A percentile compares a stretch with the other conserved stretches of the same genome.
These are phyloP conservation scores for Cacoxenus indagator DNA, from an alignment of 2,888 invertebrate species.

Conservation along the genomic window DNA sequence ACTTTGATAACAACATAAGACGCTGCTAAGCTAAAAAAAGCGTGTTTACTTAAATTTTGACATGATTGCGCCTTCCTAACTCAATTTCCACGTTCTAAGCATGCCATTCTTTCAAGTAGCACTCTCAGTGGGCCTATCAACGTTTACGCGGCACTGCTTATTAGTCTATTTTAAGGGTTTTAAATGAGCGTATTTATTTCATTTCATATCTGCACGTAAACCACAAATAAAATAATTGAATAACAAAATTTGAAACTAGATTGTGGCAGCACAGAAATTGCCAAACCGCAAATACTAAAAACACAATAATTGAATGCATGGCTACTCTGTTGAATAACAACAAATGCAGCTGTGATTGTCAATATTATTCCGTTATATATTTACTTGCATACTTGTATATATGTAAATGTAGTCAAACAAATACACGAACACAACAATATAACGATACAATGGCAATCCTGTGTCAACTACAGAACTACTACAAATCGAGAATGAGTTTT, in stretches of 20 bases:
- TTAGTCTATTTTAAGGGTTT: neutral
- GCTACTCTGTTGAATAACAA: neutral
- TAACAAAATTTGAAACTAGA: neutral
- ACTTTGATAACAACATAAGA: constrained; percentile 52
- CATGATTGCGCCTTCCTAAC: constrained; percentile 13
- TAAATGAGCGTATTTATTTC: neutral
- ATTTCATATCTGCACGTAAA: neutral
- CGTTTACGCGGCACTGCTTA: neutral
- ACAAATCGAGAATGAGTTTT: neutral
- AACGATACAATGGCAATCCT: neutral
- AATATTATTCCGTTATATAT: neutral
- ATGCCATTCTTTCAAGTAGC: no score
- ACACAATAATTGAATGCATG: neutral
- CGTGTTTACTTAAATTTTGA: constrained; percentile 54
- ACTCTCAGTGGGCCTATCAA: no score
- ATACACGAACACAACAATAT: neutral
- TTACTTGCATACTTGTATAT: neutral
- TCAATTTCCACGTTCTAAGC: neutral
- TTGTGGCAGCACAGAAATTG: neutral
- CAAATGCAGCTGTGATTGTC: neutral
- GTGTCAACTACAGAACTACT: neutral
- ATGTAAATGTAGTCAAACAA: constrained; percentile 5
- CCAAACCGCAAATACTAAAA: neutral
- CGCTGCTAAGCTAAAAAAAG: no score
- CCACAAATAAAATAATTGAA: neutral